Percentiles rank a stretch among this genome's conserved stretches.
Conservation (phyloP, 2,113 vertebrate species). For the Chloroceryle aenea region DNA sequence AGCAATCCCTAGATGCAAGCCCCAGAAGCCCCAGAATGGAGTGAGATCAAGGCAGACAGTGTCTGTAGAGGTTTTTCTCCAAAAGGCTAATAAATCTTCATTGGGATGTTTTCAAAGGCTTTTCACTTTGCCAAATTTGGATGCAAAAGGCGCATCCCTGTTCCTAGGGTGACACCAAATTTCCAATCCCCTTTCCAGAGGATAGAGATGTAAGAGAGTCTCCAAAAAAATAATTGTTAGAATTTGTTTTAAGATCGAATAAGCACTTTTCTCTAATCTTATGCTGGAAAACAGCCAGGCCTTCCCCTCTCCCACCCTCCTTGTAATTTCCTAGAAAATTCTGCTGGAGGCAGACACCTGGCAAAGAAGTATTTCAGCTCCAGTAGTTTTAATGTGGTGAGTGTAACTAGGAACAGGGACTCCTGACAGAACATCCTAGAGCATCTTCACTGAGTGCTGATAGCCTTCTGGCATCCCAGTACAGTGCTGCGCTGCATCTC, state of each 20-base stretch:
- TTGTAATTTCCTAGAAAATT: slow-evolving; percentile 31
- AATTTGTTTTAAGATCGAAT: not conserved
- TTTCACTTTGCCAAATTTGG: slow-evolving; percentile 3
- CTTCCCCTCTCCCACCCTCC: not conserved
- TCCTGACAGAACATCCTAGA: not conserved
- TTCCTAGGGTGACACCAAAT: slow-evolving; percentile 33
- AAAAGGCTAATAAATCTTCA: slow-evolving; percentile 29
- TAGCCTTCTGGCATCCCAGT: not conserved
- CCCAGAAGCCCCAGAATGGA: not conserved
- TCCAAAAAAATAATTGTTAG: not conserved
- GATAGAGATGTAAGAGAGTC: not conserved
- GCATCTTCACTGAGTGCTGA: not conserved
- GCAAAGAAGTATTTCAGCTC: not conserved
- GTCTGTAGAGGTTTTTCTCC: slow-evolving; percentile 24
- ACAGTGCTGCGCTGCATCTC: not conserved
- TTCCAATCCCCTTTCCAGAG: slow-evolving; percentile 31
- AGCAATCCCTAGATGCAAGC: not conserved
- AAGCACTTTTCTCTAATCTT: slow-evolving; percentile 58
- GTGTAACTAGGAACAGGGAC: not conserved
- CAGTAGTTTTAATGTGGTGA: not conserved
- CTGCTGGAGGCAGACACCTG: slow-evolving; percentile 36
- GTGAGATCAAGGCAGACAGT: not conserved
- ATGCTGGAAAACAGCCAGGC: not conserved
- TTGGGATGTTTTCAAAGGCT: slow-evolving; percentile 1
- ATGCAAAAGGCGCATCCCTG: slow-evolving; percentile 1